Conservation (phyloP, 2,113 vertebrate species). For the Cyrtonyx montezumae region DNA sequence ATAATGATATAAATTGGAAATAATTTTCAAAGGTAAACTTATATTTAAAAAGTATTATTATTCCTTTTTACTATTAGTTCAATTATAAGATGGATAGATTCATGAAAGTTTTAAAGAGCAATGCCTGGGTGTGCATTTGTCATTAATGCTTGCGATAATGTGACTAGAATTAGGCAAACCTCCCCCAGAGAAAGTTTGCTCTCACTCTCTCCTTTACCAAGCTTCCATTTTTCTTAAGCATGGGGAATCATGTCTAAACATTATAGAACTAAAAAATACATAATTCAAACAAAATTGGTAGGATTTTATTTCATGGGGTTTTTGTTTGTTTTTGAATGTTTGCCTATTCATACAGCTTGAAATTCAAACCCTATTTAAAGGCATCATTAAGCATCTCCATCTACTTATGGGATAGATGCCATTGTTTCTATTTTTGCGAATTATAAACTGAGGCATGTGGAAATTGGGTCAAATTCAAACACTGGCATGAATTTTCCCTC, state of each 20-base stretch:
- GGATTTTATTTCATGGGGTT: background rate
- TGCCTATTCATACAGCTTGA: background rate
- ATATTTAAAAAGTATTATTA: background rate
- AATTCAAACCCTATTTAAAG: background rate
- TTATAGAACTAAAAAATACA: background rate
- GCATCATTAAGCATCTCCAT: background rate
- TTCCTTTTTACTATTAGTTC: background rate
- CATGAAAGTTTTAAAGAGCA: background rate
- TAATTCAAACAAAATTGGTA: background rate
- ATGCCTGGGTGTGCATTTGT: accelerated
- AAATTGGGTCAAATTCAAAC: background rate
- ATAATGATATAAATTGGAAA: background rate
- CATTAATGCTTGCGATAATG: background rate
- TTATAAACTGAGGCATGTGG: background rate
- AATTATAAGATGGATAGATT: background rate
- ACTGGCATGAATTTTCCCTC: background rate
- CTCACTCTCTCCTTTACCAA: background rate
- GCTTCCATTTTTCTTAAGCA: background rate
- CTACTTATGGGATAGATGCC: background rate
- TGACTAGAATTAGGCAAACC: background rate
- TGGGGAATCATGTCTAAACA: background rate
- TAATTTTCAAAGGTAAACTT: background rate
- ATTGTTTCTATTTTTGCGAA: background rate
- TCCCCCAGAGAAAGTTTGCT: background rate
- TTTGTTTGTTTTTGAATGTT: background rate